Evolutionary conservation across 1,140 invertebrate species (phyloP).

Genomic region (Drosophila nikananu): DNA sequence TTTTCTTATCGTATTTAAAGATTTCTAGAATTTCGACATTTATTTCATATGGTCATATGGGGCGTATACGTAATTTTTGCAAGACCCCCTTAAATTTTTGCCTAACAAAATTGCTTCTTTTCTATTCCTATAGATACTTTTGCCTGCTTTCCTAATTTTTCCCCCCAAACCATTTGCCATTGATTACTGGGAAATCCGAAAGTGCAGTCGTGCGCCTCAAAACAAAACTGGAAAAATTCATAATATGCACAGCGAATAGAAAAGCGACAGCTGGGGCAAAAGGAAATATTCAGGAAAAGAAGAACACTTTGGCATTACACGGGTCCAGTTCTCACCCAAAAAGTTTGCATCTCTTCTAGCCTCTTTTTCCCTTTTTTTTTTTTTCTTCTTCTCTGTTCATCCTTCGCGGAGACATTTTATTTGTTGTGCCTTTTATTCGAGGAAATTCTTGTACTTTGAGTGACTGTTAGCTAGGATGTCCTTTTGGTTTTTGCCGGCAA

Average conservation of each 20-base stretch:
- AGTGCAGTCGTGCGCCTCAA: conserved; percentile 57
- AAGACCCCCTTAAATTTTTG: neutral
- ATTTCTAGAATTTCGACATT: neutral
- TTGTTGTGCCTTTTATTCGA: conserved; percentile 28
- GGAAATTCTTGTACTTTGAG: conserved; percentile 37
- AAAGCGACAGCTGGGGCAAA: conserved; percentile 6
- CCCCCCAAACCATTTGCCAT: conserved; percentile 15
- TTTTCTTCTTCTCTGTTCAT: neutral
- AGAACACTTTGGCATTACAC: conserved; percentile 33
- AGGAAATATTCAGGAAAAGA: conserved; percentile 7
- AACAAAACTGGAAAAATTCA: conserved; percentile 35
- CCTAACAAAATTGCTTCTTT: neutral
- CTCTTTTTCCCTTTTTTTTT: neutral
- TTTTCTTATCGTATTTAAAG: neutral
- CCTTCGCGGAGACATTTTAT: conserved; percentile 8
- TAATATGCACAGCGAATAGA: conserved; percentile 36
- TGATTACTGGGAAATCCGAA: conserved; percentile 63
- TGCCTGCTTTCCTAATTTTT: too few relatives aligned
- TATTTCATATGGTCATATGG: neutral
- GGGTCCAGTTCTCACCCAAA: conserved; percentile 41
- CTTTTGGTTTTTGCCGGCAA: conserved; percentile 22
- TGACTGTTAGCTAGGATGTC: conserved; percentile 34
- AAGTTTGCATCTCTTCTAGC: conserved; percentile 12
- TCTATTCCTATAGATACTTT: neutral
- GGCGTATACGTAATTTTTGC: conserved; percentile 10